Base-by-base conservation (phyloP, 2,797 vertebrate genomes). In the Distichodus sexfasciatus region DNA sequence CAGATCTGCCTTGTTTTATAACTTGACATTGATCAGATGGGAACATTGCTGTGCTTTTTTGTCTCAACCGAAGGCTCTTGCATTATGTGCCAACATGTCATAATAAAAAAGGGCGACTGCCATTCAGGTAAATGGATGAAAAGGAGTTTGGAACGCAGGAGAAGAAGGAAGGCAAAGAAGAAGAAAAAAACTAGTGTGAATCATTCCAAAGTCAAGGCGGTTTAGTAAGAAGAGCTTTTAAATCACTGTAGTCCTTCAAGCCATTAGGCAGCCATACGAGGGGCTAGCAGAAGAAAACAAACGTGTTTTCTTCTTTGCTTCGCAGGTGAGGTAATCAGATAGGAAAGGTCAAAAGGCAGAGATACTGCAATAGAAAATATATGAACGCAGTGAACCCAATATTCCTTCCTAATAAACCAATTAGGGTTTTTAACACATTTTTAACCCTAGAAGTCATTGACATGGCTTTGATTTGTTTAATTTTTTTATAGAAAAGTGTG, bases 21-120 rank as follows among this genome's bases (percentile, higher is more conserved):
- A 62, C 60, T 66, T 69, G 53, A 40, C 54, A 66, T 51, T 72
- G 41, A 76, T 76, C 57, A 21, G 35, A 41, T 28, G 53, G 50
- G 53, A 48, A 17, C 17, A 26, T 53, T 7, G 12, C 24, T 68
- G 33, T 51, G 60, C 43, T 10, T 19, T 28, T 57, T 57, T 19
- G 2, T 14, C 29, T 60, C 17, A 19, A 55, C 5, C 40, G 59
- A 33, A 43, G 24, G 57, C 26, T 17, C 12, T 35, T 19, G 53
- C 38, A 6, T 31, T 71, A 51, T 55, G 59, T 29, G 29, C 48
- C 40, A 54, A 54, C 47, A 55, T 19, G 7, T 51, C 26, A 15
- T 43, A 19, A 43, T 61, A 24, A 35, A 46, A n/a, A 53, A 47
- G 55, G 21, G 1, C 10, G 57, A 9, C 19, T 19, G 8, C 38